Conservation (phyloP, 2,797 vertebrate genomes). For the Sebastes steindachneri region DNA sequence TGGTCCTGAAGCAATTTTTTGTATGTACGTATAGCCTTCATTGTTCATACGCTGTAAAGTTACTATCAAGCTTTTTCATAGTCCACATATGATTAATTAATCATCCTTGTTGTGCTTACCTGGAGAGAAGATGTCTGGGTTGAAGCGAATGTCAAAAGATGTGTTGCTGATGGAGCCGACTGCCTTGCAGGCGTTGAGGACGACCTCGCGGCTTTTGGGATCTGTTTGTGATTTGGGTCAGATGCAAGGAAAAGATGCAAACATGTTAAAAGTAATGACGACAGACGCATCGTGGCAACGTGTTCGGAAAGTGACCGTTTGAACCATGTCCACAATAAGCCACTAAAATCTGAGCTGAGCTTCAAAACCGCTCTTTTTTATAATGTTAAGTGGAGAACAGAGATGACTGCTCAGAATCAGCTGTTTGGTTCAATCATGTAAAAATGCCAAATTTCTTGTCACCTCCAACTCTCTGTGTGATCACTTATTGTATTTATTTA, state of each 20-base stretch:
- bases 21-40: background rate
- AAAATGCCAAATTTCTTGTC: background rate
- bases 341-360: background rate
- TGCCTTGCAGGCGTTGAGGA: conserved; percentile 95
- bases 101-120: conserved; percentile 73
- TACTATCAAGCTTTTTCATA: background rate
- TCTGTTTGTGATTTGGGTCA: conserved; percentile 77
- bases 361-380: background rate
- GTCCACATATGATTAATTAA: too few relatives aligned
- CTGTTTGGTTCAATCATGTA: too few relatives aligned
- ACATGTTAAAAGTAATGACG: background rate
- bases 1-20: background rate
- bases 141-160: conserved; percentile 98
- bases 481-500: background rate
- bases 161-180: conserved; percentile 95
- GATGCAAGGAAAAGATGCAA: background rate
- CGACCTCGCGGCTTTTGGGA: conserved; percentile 94
- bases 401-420: background rate
- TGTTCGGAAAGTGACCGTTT: background rate
- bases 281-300: background rate
- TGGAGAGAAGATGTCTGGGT: conserved; percentile 98
- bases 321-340: conserved; percentile 13
- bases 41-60: background rate
- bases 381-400: background rate
- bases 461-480: background rate